Conservation (phyloP, 2,113 vertebrate genomes). For the Ciconia boyciana region DNA sequence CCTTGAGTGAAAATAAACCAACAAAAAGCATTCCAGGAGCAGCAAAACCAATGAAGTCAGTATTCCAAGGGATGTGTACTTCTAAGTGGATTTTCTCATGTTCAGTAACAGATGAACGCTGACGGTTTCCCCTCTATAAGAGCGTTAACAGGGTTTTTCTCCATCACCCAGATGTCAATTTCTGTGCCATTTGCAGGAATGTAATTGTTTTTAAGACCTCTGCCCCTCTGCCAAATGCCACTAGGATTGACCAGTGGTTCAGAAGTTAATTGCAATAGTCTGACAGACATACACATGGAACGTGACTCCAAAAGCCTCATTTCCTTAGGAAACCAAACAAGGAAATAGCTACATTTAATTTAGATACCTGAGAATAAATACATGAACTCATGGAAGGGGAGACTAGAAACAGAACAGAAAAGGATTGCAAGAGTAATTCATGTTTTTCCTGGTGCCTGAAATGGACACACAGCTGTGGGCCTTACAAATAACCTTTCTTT, state of each 20-base stretch:
- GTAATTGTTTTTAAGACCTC: neutral
- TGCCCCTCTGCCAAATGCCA: neutral
- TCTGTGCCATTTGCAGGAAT: neutral
- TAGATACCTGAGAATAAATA: neutral
- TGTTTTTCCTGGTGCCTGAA: neutral
- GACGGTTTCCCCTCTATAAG: neutral
- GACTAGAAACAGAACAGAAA: neutral
- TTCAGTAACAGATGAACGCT: neutral
- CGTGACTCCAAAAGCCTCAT: neutral
- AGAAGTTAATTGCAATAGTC: neutral
- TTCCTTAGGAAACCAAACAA: neutral
- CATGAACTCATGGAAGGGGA: neutral
- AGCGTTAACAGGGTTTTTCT: neutral
- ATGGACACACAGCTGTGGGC: neutral
- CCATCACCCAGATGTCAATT: neutral
- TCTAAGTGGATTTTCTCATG: neutral
- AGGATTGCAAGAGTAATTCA: neutral
- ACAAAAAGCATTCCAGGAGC: neutral
- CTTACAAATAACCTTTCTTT: neutral
- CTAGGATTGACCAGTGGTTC: neutral
- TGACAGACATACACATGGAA: neutral
- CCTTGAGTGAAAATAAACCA: neutral
- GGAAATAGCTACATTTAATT: neutral
- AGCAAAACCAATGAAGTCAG: neutral
- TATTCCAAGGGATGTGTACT: neutral